Evolutionary conservation across 2,113 vertebrate genomes (phyloP), one percentile per base, ranked within the genome.

Genomic region (Heliornis fulica): DNA sequence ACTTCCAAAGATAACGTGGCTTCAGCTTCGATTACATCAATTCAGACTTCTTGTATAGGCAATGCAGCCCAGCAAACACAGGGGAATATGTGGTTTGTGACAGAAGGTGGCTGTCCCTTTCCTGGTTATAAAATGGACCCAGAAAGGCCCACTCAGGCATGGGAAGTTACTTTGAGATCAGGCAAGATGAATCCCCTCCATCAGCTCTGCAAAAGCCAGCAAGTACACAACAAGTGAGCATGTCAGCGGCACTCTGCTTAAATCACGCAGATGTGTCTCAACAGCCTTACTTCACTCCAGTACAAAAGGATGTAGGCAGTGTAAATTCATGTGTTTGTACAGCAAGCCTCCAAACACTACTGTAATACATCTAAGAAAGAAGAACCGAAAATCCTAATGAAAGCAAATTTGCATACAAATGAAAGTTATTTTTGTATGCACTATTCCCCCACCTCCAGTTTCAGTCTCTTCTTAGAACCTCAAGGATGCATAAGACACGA

Each of bases 351-450:
- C 68, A 80, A 96, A 86, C 48, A 29, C 92, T 81, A 68, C 71
- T 88, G 46, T 71, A 96, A 94, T 93, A 94, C 68, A 86, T 86
- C 64, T 96, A 83, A 93, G 79, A 94, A 88, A 83, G 68, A 95
- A 92, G 88, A 91, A 89, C 83, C 78, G 75, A 93, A 96, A 95
- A 83, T 78, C 92, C 92, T 96, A 94, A 93, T 94, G 90, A 92
- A 97, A 93, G 76, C 28, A 94, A 75, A 96, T 95, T 95, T 96
- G 90, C 94, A 96, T 96, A 94, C 83, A 96, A 96, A 96, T 97
- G 79, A 90, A 96, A 94, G 93, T 96, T 95, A 88, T 96, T 95
- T 97, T 93, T 94, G 79, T 59, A 66, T 1, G 10, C 41, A 32
- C 76, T 95, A 86, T 94, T 93, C 85, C 79, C 94, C 76, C 93